A percentile compares a stretch with the other conserved stretches of the same genome.
Conservation (phyloP, 64 coral and sea anemone species). For the Hydrozoanthus tunicans region DNA sequence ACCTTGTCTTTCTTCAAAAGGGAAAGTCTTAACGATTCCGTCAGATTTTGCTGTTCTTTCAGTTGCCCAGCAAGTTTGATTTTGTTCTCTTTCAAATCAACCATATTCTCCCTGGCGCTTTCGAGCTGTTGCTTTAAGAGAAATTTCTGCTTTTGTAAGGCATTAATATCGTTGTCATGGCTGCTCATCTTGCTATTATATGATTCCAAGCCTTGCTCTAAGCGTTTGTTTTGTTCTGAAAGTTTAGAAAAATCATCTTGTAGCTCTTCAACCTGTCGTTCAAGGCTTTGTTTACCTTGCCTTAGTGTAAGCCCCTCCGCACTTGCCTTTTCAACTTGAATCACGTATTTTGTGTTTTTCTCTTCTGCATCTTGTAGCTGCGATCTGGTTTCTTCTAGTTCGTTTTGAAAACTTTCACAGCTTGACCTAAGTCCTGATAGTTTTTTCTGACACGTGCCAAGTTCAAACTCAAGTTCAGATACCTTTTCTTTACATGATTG, state of each 20-base stretch:
- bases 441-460: constrained; percentile 58
- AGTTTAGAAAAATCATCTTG: constrained; percentile 63
- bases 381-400: constrained; percentile 65
- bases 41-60: constrained; percentile 77
- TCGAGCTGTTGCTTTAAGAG: constrained; percentile 73
- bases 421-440: constrained; percentile 50
- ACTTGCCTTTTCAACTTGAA: constrained; percentile 62
- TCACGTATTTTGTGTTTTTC: constrained; percentile 62
- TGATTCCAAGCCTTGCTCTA: constrained; percentile 67
- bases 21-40: constrained; percentile 64
- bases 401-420: constrained; percentile 69
- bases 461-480: constrained; percentile 66
- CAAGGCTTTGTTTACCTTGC: constrained; percentile 57
- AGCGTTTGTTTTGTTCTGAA: constrained; percentile 59
- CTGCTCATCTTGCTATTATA: constrained; percentile 51
- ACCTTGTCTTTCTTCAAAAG: constrained; percentile 72
- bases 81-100: constrained; percentile 77
- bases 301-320: constrained; percentile 52
- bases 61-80: constrained; percentile 64
- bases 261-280: constrained; percentile 36
- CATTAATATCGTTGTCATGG: constrained; percentile 56
- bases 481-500: constrained; percentile 67
- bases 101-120: constrained; percentile 47
- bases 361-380: constrained; percentile 70
- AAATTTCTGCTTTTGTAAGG: constrained; percentile 69